phyloP scores from a whole-genome alignment of 23 tunicate genomes.

The Diplosoma virens region DNA sequence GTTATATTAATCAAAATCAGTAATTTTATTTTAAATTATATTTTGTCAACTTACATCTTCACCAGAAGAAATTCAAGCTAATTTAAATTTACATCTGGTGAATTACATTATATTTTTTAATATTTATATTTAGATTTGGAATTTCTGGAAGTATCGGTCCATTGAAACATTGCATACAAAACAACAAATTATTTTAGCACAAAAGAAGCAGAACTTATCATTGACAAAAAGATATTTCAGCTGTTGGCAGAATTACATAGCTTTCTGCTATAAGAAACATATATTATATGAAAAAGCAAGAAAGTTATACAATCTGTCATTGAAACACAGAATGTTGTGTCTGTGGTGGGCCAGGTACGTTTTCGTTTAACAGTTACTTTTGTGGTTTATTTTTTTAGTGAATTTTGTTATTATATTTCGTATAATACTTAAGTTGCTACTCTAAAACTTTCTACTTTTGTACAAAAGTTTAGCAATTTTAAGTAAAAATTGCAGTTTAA shows the following conservation, averaged over 20 bases:
- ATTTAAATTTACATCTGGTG: not conserved
- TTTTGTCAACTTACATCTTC: too few relatives aligned
- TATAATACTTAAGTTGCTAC: too few relatives aligned
- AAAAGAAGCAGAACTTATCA: not conserved
- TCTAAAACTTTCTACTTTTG: too few relatives aligned
- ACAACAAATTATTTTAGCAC: not conserved
- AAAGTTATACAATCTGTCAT: conserved; percentile 13
- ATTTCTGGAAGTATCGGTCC: conserved; percentile 21
- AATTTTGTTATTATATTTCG: too few relatives aligned
- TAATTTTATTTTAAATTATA: too few relatives aligned
- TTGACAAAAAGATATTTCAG: not conserved
- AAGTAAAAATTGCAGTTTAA: too few relatives aligned
- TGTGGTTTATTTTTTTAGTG: too few relatives aligned
- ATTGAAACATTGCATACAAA: not conserved
- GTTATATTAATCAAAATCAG: too few relatives aligned
- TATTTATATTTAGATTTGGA: conserved; percentile 44
- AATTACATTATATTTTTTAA: not conserved
- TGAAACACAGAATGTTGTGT: conserved; percentile 11
- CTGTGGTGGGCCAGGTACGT: conserved; percentile 43
- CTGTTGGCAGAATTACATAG: conserved; percentile 34
- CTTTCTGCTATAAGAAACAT: conserved; percentile 14
- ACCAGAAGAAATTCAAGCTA: too few relatives aligned
- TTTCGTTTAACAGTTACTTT: too few relatives aligned
- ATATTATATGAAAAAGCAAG: conserved; percentile 16
- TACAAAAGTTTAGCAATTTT: too few relatives aligned